Percentiles rank a stretch among this genome's conserved stretches.
Evolutionary conservation across 2,888 invertebrate genomes (phyloP).

Genomic region (Oscheius onirici): DNA sequence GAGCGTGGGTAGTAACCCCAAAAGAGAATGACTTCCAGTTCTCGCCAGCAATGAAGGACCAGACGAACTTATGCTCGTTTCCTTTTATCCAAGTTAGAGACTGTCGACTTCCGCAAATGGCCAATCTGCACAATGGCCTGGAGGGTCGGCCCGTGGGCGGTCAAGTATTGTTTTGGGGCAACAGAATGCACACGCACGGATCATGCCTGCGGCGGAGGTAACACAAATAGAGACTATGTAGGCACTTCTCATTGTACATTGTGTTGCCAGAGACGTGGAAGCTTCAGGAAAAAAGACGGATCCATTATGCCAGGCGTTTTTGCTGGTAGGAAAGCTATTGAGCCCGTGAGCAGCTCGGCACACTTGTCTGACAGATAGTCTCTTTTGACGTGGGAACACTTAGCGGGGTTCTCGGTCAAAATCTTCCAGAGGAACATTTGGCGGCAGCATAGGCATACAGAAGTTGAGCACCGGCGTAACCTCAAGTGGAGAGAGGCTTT

Average conservation of each 20-base stretch:
- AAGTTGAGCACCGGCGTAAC: background rate
- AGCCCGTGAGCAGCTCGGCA: conserved; percentile 26
- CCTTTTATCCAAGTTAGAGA: conserved; percentile 27
- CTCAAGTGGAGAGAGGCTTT: background rate
- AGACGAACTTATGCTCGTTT: background rate
- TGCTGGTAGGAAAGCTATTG: conserved; percentile 6
- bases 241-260: no score
- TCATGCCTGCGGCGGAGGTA: conserved; percentile 29
- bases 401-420: conserved; percentile 24
- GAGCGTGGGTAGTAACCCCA: background rate
- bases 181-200: conserved; percentile 24
- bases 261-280: no score
- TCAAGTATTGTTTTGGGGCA: conserved; percentile 31
- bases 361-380: conserved; percentile 24
- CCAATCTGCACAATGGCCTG: conserved; percentile 20
- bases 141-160: conserved; percentile 26
- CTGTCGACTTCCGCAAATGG: conserved; percentile 27
- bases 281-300: background rate
- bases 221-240: conserved; percentile 14
- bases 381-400: conserved; percentile 22
- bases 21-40: background rate
- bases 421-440: conserved; percentile 8
- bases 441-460: conserved; percentile 14
- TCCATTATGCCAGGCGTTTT: background rate
- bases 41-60: background rate